phyloP scores from a whole-genome alignment of 2,888 invertebrate species.

The Thyatira batis region DNA sequence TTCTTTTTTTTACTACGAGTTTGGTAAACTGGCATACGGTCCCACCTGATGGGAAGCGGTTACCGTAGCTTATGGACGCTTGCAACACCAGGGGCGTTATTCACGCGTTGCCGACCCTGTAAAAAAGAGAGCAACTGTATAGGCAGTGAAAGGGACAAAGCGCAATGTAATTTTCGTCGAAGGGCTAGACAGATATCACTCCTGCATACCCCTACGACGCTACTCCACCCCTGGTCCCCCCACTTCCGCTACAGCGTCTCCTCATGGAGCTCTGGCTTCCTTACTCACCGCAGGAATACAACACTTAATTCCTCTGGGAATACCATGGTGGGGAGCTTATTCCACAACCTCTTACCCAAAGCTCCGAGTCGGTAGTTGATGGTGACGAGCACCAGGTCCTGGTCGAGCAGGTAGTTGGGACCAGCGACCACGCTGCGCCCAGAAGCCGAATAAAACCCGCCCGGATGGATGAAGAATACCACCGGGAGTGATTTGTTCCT shows the following conservation, averaged over 20 bases:
- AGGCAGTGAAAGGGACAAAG: too few species aligned
- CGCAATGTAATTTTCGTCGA: too few species aligned
- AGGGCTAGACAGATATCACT: too few species aligned
- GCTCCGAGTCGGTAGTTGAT: constrained; percentile 85
- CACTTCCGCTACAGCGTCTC: too few species aligned
- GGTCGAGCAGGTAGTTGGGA: constrained; percentile 85
- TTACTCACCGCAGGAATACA: too few species aligned
- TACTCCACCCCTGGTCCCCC: too few species aligned
- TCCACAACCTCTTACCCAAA: constrained; percentile 65
- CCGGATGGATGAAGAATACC: constrained; percentile 85
- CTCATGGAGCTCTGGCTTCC: too few species aligned
- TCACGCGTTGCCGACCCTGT: too few species aligned
- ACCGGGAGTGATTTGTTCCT: constrained; percentile 75
- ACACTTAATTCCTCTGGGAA: not conserved
- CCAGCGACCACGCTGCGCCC: constrained; percentile 63
- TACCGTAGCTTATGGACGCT: too few species aligned
- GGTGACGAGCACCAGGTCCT: constrained; percentile 84
- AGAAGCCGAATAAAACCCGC: constrained; percentile 81
- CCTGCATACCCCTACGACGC: too few species aligned
- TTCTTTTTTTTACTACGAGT: not conserved
- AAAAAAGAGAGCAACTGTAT: too few species aligned
- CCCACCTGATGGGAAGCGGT: not conserved
- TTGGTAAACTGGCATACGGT: not conserved
- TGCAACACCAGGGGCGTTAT: too few species aligned
- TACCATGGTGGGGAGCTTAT: not conserved